Evolutionary conservation across 2,888 invertebrate genomes (phyloP).

Genomic region (Ennomos fuscantarius): DNA sequence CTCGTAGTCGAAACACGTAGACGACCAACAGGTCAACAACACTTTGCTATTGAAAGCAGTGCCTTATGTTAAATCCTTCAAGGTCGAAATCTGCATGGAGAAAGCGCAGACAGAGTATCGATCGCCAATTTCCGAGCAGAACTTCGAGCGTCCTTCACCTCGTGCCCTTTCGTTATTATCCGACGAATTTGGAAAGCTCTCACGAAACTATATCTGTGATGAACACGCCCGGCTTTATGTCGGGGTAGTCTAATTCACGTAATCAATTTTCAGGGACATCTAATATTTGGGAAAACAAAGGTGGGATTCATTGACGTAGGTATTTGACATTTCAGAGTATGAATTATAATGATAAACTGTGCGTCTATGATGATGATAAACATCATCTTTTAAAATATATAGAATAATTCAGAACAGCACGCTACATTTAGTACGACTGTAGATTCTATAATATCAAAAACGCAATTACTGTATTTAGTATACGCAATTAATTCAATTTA

Average conservation of each 20-base stretch:
- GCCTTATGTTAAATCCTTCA: slow-evolving; percentile 32
- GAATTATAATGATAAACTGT: not conserved
- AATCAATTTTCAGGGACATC: slow-evolving; percentile 27
- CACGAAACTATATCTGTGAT: slow-evolving; percentile 32
- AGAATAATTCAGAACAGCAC: too few relatives aligned
- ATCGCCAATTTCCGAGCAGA: slow-evolving; percentile 63
- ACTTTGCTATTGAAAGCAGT: slow-evolving; percentile 18
- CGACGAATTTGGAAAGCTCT: slow-evolving; percentile 52
- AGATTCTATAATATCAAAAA: too few relatives aligned
- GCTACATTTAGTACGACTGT: too few relatives aligned
- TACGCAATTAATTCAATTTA: too few relatives aligned
- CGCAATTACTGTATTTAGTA: too few relatives aligned
- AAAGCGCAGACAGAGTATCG: slow-evolving; percentile 60
- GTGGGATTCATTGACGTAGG: slow-evolving; percentile 7
- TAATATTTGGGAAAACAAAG: slow-evolving; percentile 17
- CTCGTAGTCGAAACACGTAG: slow-evolving; percentile 52
- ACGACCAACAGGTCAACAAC: slow-evolving; percentile 59
- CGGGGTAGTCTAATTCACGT: slow-evolving; percentile 10
- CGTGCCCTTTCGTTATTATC: slow-evolving; percentile 70
- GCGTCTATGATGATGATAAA: too few relatives aligned
- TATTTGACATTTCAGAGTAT: slow-evolving; percentile 7
- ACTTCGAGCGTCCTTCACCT: slow-evolving; percentile 74
- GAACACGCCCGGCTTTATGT: slow-evolving; percentile 4
- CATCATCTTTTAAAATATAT: too few relatives aligned
- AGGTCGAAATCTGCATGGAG: slow-evolving; percentile 42